Evolutionary conservation across 2,888 invertebrate species (phyloP), one percentile per base, ranked within the genome.

Genomic region (Tyria jacobaeae): DNA sequence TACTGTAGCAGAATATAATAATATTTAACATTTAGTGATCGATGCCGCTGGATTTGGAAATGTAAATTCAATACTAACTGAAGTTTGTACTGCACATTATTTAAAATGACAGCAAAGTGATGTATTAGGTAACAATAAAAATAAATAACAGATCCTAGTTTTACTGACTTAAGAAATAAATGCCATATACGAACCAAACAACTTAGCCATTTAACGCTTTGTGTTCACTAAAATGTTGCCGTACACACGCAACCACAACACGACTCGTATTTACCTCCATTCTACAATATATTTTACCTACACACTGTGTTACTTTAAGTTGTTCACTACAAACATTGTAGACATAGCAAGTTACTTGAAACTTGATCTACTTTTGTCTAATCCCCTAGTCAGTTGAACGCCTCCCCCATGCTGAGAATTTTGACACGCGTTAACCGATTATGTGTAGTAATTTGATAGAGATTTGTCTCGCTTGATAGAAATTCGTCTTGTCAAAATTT

Each of bases 361-460:
- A 85, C 73, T 70, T 81, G 81, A 85, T 84, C 80, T 79, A 68
- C 79, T 80, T 82, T 81, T 82, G 81, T 81, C 72, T 76, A 67
- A 73, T 59, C 76, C 71, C 61, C 61, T 57, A 65, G 67, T 78
- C 78, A 75, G 76, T 72, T 75, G 70, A 78, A 79, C 79, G 75
- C 80, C 71, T 80, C 60, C 66, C 68, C 68, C 55, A 48, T 66
- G 57, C 69, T 68, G 55, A 68, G 76, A 82, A 80, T 83, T 82
- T 76, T 82, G 81, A 84, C 84, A 83, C 81, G 78, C 58, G 59
- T 62, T 68, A 57, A 68, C 66, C 62, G 62, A 79, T 78, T 83
- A 79, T 59, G 77, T 81, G 55, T 78, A 41, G 55, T 57, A 57
- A 55, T 44, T 41, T 64, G 63, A 74, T 66, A 47, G 64, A 41